Evolutionary conservation across 2,113 vertebrate species (phyloP), one percentile per base, ranked within the genome.

Genomic region (Pipra filicauda): DNA sequence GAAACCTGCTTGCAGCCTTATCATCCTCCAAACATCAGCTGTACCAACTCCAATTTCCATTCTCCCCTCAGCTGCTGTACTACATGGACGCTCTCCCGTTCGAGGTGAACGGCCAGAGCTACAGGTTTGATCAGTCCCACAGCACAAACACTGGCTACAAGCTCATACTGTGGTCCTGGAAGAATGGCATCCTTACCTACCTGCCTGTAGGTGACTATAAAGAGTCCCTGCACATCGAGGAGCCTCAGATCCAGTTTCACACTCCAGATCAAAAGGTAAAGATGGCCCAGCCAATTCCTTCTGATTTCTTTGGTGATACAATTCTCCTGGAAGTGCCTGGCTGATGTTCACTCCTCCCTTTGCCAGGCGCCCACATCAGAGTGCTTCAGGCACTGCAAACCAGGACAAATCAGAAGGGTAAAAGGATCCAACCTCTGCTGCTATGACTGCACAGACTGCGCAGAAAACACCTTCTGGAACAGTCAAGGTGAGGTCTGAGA

Each of bases 381-480:
- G 37, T 99, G 99, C 93, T 99, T 98, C 8, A 96, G 89, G 6
- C 79, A 73, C 2, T 99, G 99, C 85, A 33, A 28, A 5, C n/a
- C 55, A 2, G 99, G 99, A 65, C 99, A 98, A 59, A 84, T 97
- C 81, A 65, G 98, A 95, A 97, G 72, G 15, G 92, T 96, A 11
- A 96, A 97, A 62, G 95, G 97, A 21, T 96, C 92, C 64, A 93
- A 97, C 81, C 95, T 97, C 59, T 98, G 98, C 96, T 99, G 99
- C 93, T 99, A 98, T 2, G 98, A 99, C 95, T 99, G 99, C 28
- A 97, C 98, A 9, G 98, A 99, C 85, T 99, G 99, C 46, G 86
- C 94, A 74, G 95, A 96, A 1, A 99, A 99, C 91, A 99, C 98
- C 44, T 99, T 94, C 95, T 91, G n/a, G 85, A 94, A 37, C 41